Conservation (phyloP, 1,140 invertebrate genomes). For the Cyrtorhinus lividipennis region DNA sequence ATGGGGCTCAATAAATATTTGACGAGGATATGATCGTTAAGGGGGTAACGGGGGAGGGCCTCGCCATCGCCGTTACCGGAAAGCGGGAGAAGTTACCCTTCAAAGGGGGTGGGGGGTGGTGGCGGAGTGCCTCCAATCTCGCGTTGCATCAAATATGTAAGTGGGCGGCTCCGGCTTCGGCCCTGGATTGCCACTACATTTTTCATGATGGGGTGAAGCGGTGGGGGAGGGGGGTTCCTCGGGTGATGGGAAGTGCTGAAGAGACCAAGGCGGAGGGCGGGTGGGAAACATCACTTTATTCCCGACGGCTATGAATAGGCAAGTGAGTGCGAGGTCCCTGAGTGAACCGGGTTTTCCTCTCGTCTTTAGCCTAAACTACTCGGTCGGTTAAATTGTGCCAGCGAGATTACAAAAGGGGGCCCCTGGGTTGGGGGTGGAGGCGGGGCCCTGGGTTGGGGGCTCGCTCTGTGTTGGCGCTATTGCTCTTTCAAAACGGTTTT, state of each 20-base stretch:
- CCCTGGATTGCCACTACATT: slow-evolving; percentile 15
- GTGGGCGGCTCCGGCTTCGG: slow-evolving; percentile 3
- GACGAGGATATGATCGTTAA: slow-evolving; percentile 12
- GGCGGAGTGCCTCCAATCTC: slow-evolving; percentile 11
- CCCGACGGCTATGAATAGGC: slow-evolving; percentile 15
- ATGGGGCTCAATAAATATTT: slow-evolving; percentile 14
- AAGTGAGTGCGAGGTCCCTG: not conserved
- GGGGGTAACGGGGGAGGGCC: not conserved
- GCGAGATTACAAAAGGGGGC: slow-evolving; percentile 14
- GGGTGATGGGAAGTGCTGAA: not conserved
- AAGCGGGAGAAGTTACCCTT: not conserved
- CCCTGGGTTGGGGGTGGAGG: not conserved
- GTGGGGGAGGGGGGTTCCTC: not conserved
- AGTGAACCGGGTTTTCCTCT: not conserved
- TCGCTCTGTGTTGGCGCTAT: too few relatives aligned
- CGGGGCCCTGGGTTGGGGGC: not conserved
- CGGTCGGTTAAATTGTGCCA: slow-evolving; percentile 15
- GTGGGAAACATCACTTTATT: slow-evolving; percentile 10
- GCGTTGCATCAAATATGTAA: slow-evolving; percentile 11
- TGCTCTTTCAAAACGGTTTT: slow-evolving; percentile 15
- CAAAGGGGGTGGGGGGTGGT: not conserved
- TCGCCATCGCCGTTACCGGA: not conserved
- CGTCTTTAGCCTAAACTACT: slow-evolving; percentile 16
- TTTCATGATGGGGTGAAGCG: not conserved
- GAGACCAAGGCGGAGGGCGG: not conserved